A percentile compares a stretch with the other conserved stretches of the same genome.
These are phyloP conservation scores for Nemotelus nigrinus DNA, from an alignment of 2,888 invertebrate genomes.

Conservation along the genomic window DNA sequence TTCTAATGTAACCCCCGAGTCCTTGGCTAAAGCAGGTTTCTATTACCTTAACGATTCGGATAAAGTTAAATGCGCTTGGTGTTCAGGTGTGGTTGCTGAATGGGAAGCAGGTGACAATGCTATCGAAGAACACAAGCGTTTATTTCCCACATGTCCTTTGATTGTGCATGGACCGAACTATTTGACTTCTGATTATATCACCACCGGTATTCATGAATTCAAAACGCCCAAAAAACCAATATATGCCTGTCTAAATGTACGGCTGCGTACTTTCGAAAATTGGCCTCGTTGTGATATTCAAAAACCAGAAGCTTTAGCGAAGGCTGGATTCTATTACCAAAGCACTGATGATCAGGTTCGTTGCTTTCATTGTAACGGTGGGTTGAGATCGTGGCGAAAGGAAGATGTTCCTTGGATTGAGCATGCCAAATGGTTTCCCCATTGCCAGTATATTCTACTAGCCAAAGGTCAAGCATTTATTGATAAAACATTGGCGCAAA, in stretches of 20 bases:
- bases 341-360: constrained; percentile 77
- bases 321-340: constrained; percentile 90
- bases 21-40: constrained; percentile 85
- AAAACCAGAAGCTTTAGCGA: constrained; percentile 79
- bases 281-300: constrained; percentile 84
- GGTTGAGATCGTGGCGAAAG: constrained; percentile 88
- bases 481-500: constrained; percentile 62
- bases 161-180: constrained; percentile 64
- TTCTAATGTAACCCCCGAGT: constrained; percentile 71
- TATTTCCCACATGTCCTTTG: constrained; percentile 80
- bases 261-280: constrained; percentile 75
- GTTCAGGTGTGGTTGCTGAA: constrained; percentile 76
- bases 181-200: constrained; percentile 66
- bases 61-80: constrained; percentile 84
- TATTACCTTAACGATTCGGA: constrained; percentile 80
- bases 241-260: constrained; percentile 74
- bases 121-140: constrained; percentile 80
- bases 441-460: constrained; percentile 83
- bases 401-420: constrained; percentile 93
- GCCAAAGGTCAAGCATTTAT: constrained; percentile 85
- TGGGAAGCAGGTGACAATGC: constrained; percentile 88
- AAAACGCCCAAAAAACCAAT: constrained; percentile 73
- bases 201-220: constrained; percentile 67
- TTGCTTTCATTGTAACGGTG: constrained; percentile 95
- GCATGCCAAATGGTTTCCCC: constrained; percentile 93